Evolutionary conservation across 2,113 vertebrate species (phyloP).

Genomic region (Coreoperca whiteheadi): DNA sequence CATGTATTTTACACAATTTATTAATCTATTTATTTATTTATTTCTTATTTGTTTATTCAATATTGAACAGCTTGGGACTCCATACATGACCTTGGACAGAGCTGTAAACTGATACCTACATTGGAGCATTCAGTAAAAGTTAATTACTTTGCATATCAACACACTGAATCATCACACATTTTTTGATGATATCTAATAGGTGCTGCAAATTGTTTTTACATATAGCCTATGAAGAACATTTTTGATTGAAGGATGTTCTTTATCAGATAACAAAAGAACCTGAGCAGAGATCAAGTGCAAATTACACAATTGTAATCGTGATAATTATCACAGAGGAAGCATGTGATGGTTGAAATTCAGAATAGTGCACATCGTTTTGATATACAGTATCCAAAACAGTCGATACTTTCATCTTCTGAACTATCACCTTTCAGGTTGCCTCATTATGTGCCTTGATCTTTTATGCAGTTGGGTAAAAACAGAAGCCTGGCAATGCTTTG

Average conservation of each 20-base stretch:
- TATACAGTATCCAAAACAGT: slow-evolving; percentile 48
- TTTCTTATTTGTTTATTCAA: background rate
- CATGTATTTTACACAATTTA: background rate
- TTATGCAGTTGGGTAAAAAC: slow-evolving; percentile 76
- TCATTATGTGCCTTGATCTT: slow-evolving; percentile 79
- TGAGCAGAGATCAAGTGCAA: slow-evolving; percentile 64
- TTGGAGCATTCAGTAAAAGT: background rate
- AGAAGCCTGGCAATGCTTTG: slow-evolving; percentile 68
- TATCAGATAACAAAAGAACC: slow-evolving; percentile 44
- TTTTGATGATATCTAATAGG: background rate
- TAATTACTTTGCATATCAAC: slow-evolving; percentile 9
- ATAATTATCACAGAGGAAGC: slow-evolving; percentile 42
- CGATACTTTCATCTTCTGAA: slow-evolving; percentile 75
- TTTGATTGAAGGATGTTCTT: background rate
- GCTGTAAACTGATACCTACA: background rate
- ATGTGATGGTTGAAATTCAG: slow-evolving; percentile 40
- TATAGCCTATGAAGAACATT: background rate
- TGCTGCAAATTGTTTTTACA: background rate
- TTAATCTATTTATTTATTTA: background rate
- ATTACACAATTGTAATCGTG: slow-evolving; percentile 34
- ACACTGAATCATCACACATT: slow-evolving; percentile 4
- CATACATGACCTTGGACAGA: background rate
- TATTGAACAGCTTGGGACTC: background rate
- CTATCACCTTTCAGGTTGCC: slow-evolving; percentile 78
- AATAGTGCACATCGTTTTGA: slow-evolving; percentile 39